These are phyloP conservation scores for Agelastica alni DNA, from an alignment of 2,888 invertebrate genomes.

Conservation along the genomic window DNA sequence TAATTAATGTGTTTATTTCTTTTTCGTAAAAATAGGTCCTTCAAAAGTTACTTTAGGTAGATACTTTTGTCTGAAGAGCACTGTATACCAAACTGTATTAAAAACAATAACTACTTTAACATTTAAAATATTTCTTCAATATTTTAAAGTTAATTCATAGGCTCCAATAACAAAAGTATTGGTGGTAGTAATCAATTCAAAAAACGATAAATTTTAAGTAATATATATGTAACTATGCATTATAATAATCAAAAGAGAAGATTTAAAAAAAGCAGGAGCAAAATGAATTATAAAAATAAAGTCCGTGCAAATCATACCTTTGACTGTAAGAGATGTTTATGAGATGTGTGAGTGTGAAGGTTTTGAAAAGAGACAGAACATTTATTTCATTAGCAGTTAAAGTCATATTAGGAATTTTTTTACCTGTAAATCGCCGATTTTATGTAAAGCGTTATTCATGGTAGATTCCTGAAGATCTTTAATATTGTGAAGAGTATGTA, in stretches of 20 bases:
- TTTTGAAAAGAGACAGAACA: conserved; percentile 21
- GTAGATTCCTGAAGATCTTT: conserved; percentile 61
- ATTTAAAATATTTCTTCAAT: too few species aligned
- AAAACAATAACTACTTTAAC: too few species aligned
- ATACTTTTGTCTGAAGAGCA: too few species aligned
- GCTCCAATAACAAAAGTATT: too few species aligned
- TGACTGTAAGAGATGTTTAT: conserved; percentile 30
- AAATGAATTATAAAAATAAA: not conserved
- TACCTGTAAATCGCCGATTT: conserved; percentile 69
- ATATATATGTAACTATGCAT: too few species aligned
- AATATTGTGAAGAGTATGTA: conserved; percentile 54
- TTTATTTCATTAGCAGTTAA: conserved; percentile 10
- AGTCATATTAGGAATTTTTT: conserved; percentile 30
- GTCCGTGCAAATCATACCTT: conserved; percentile 25
- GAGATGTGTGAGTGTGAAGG: conserved; percentile 26
- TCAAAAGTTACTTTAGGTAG: too few species aligned
- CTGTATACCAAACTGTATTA: too few species aligned
- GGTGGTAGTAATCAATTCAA: too few species aligned
- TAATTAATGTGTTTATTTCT: too few species aligned
- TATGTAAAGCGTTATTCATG: conserved; percentile 64
- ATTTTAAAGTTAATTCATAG: too few species aligned
- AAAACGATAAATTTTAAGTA: too few species aligned
- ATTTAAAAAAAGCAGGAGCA: not conserved
- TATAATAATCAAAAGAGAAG: not conserved
- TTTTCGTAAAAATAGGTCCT: too few species aligned